Percentiles rank a stretch among this genome's conserved stretches.
Conservation (phyloP, 2,113 vertebrate genomes). For the Nibea coibor region DNA sequence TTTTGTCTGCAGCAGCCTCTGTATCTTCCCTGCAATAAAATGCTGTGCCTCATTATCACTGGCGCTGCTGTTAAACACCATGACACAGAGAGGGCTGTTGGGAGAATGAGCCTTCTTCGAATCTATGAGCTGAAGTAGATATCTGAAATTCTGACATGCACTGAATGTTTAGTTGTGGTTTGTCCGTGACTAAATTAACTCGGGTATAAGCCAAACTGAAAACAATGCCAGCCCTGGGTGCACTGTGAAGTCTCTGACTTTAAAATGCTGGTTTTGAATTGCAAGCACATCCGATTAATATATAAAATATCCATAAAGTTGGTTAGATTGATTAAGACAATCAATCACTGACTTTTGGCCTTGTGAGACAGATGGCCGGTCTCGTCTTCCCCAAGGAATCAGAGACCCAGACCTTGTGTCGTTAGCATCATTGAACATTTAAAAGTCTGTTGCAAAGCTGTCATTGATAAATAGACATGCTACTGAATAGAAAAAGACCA, state of each 20-base stretch:
- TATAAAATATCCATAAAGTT: neutral
- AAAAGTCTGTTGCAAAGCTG: neutral
- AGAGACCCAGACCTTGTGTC: neutral
- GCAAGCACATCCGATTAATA: neutral
- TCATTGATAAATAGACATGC: neutral
- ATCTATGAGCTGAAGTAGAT: constrained; percentile 33
- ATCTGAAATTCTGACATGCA: constrained; percentile 34
- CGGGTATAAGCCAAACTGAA: neutral
- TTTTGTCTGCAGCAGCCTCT: constrained; percentile 41
- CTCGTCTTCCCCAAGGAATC: neutral
- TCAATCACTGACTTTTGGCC: neutral
- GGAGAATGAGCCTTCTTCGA: constrained; percentile 10
- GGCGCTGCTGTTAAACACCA: constrained; percentile 44
- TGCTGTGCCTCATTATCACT: constrained; percentile 37
- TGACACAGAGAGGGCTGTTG: constrained; percentile 45
- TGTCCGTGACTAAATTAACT: neutral
- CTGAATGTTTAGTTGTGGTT: neutral
- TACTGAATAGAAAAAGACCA: neutral
- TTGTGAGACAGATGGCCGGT: neutral
- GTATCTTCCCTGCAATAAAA: constrained; percentile 40
- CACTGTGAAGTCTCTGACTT: neutral
- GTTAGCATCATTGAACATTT: neutral
- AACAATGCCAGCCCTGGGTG: neutral
- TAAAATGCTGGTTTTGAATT: constrained; percentile 3
- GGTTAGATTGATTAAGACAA: constrained; percentile 15